These are phyloP conservation scores for Neolamprologus fasciatus DNA, from an alignment of 2,113 vertebrate species.

Conservation along the genomic window DNA sequence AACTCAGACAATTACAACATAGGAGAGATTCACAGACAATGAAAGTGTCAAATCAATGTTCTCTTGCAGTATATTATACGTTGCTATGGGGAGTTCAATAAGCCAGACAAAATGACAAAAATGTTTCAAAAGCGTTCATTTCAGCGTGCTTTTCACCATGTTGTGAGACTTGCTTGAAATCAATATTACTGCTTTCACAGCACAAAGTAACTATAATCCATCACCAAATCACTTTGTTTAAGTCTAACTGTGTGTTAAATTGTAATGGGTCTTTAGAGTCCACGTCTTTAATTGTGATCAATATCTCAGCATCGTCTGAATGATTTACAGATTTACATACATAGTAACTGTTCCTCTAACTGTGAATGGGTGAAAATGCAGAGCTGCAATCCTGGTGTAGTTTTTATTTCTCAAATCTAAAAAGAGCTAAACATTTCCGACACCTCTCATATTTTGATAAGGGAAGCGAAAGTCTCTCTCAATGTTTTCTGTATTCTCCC, in stretches of 20 bases:
- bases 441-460: not conserved
- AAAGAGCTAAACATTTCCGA: not conserved
- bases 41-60: slow-evolving; percentile 39
- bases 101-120: slow-evolving; percentile 10
- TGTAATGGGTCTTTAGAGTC: slow-evolving; percentile 1
- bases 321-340: not conserved
- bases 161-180: slow-evolving; percentile 4
- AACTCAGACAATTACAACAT: slow-evolving; percentile 22
- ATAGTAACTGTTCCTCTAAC: not conserved
- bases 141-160: not conserved
- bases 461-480: not conserved
- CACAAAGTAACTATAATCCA: slow-evolving; percentile 16
- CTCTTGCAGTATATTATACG: slow-evolving; percentile 18
- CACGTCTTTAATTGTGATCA: slow-evolving; percentile 13
- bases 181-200: slow-evolving; percentile 29
- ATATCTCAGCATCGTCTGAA: not conserved
- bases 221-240: slow-evolving; percentile 11
- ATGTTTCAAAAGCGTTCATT: slow-evolving; percentile 15
- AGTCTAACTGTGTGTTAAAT: slow-evolving; percentile 6
- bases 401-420: not conserved
- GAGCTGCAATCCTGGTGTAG: not conserved
- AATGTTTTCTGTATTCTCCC: not conserved
- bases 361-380: not conserved
- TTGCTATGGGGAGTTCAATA: slow-evolving; percentile 15
- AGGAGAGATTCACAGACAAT: slow-evolving; percentile 6